A percentile compares a stretch with the other conserved stretches of the same genome.
phyloP scores from a whole-genome alignment of 1,140 invertebrate genomes.

The Papilio polyxenes region DNA sequence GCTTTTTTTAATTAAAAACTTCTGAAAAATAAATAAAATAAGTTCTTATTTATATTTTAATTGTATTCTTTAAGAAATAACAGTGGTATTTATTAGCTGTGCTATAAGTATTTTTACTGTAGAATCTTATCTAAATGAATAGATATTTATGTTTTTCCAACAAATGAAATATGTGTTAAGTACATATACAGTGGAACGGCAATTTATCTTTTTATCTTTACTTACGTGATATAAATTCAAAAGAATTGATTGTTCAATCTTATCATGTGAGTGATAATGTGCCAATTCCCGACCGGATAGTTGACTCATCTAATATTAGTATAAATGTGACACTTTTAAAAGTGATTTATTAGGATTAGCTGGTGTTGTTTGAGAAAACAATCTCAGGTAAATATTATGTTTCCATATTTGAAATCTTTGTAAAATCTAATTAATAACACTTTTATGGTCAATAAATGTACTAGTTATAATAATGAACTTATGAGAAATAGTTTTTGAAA shows the following conservation, averaged over 20 bases:
- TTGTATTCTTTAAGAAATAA: too few species aligned
- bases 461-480: too few species aligned
- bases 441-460: too few species aligned
- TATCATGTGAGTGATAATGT: neutral
- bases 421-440: too few species aligned
- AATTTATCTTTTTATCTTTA: constrained; percentile 29
- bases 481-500: too few species aligned
- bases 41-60: too few species aligned
- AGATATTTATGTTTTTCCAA: neutral
- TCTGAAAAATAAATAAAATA: too few species aligned
- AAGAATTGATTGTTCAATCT: constrained; percentile 36
- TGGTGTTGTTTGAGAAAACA: neutral
- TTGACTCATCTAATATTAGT: constrained; percentile 28
- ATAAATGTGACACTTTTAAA: constrained; percentile 24
- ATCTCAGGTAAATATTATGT: neutral
- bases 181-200: neutral
- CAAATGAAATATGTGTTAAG: neutral
- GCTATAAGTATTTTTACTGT: neutral
- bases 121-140: neutral
- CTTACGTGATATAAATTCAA: constrained; percentile 15
- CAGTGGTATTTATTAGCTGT: neutral
- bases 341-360: constrained; percentile 28
- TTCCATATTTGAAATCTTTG: neutral
- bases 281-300: neutral
- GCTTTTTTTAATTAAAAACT: too few species aligned